These are phyloP conservation scores for Rhyacophila evoluta DNA, from an alignment of 2,888 invertebrate genomes.

Conservation along the genomic window DNA sequence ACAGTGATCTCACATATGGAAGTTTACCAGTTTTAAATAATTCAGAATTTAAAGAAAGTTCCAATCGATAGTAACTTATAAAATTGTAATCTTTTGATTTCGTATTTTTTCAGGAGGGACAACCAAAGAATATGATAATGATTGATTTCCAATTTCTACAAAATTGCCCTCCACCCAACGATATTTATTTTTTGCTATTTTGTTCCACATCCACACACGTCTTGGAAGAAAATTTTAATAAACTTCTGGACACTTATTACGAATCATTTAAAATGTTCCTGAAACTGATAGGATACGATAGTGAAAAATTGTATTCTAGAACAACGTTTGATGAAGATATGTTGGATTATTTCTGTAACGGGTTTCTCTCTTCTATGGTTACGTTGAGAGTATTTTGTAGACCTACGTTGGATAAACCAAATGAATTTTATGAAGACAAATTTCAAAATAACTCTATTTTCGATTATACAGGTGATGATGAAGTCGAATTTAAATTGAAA, in stretches of 20 bases:
- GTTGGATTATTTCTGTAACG: constrained; percentile 35
- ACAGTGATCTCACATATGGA: too few species aligned
- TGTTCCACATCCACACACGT: constrained; percentile 40
- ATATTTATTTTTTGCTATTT: constrained; percentile 44
- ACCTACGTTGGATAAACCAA: constrained; percentile 33
- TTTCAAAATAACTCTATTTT: constrained; percentile 39
- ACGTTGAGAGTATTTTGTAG: constrained; percentile 43
- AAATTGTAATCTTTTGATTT: neutral
- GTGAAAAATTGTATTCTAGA: constrained; percentile 36
- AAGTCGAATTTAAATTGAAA: constrained; percentile 39
- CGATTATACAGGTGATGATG: constrained; percentile 45
- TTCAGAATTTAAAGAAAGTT: too few species aligned
- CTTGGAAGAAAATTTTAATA: constrained; percentile 28
- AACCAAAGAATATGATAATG: constrained; percentile 38
- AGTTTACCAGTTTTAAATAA: too few species aligned
- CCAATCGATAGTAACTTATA: too few species aligned
- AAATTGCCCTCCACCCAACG: constrained; percentile 47
- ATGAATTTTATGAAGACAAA: constrained; percentile 35
- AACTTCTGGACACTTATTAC: constrained; percentile 40
- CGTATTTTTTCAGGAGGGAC: constrained; percentile 42
- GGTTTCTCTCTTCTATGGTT: constrained; percentile 41
- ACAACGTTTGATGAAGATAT: constrained; percentile 34
- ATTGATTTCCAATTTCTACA: constrained; percentile 50
- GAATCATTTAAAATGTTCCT: constrained; percentile 33
- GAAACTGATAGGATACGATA: constrained; percentile 30